phyloP scores from a whole-genome alignment of 1,140 invertebrate genomes.

The Archivesica marissinica region DNA sequence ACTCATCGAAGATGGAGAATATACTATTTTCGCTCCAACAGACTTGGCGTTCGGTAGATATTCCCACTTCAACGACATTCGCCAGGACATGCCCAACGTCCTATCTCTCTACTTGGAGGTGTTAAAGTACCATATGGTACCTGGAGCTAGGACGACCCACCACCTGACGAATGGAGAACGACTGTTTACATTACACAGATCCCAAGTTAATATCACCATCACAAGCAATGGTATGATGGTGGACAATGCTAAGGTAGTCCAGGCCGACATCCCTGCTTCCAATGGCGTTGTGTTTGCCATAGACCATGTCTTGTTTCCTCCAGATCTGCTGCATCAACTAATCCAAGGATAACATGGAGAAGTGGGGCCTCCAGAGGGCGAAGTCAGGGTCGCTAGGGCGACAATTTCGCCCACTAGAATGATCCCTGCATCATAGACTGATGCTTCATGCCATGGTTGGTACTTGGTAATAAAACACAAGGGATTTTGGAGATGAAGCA shows the following conservation, averaged over 20 bases:
- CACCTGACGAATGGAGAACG: constrained; percentile 71
- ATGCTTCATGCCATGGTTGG: no score
- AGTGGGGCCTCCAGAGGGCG: no score
- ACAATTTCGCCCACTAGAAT: no score
- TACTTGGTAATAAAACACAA: no score
- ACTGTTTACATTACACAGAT: constrained; percentile 65
- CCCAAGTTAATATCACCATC: constrained; percentile 60
- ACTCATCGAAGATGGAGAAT: constrained; percentile 86
- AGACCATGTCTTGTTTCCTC: constrained; percentile 73
- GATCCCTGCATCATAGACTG: no score
- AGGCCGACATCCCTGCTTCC: constrained; percentile 76
- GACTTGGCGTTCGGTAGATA: constrained; percentile 89
- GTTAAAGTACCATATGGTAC: constrained; percentile 82
- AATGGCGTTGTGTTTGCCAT: constrained; percentile 82
- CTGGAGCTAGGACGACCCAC: constrained; percentile 63
- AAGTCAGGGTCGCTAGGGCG: no score
- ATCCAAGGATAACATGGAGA: neutral
- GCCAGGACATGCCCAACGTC: neutral
- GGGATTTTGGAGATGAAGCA: no score
- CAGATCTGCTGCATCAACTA: constrained; percentile 13
- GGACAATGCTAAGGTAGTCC: constrained; percentile 78
- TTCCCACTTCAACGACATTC: constrained; percentile 17
- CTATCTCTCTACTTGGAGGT: constrained; percentile 59
- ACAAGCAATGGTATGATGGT: constrained; percentile 69
- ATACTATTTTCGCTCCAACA: constrained; percentile 94